These are phyloP conservation scores for Acanthornis magna DNA, from an alignment of 2,797 vertebrate genomes.

Conservation along the genomic window DNA sequence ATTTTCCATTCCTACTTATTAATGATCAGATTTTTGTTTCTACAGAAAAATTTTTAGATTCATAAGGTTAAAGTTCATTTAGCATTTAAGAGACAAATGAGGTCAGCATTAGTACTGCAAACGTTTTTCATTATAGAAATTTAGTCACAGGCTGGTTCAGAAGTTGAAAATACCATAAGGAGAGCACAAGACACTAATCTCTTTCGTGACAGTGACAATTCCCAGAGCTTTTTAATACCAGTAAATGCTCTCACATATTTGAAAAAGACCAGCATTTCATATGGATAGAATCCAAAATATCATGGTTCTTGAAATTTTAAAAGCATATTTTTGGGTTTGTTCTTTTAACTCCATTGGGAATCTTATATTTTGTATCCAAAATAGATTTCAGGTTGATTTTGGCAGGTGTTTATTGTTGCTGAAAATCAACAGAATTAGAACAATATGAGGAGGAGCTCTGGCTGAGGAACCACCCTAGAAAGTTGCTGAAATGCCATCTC, in stretches of 20 bases:
- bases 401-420: background rate
- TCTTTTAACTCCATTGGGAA: background rate
- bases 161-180: conserved; percentile 56
- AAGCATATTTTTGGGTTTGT: background rate
- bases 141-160: conserved; percentile 54
- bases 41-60: background rate
- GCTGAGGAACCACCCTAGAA: background rate
- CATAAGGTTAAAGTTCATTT: conserved; percentile 34
- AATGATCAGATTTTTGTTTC: background rate
- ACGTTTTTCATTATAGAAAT: conserved; percentile 49
- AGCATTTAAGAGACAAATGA: conserved; percentile 39
- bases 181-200: conserved; percentile 43
- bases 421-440: background rate
- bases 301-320: conserved; percentile 14
- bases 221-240: conserved; percentile 45
- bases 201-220: conserved; percentile 50
- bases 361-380: background rate
- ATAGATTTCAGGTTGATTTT: conserved; percentile 30
- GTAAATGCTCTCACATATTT: conserved; percentile 27
- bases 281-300: conserved; percentile 43
- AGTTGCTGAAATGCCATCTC: background rate
- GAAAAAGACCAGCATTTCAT: conserved; percentile 41
- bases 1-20: background rate
- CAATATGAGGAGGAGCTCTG: background rate
- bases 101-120: conserved; percentile 32